Percentiles rank a stretch among this genome's conserved stretches.
These are phyloP conservation scores for Stenopsyche tienmushanensis DNA, from an alignment of 1,140 invertebrate genomes.

Conservation along the genomic window DNA sequence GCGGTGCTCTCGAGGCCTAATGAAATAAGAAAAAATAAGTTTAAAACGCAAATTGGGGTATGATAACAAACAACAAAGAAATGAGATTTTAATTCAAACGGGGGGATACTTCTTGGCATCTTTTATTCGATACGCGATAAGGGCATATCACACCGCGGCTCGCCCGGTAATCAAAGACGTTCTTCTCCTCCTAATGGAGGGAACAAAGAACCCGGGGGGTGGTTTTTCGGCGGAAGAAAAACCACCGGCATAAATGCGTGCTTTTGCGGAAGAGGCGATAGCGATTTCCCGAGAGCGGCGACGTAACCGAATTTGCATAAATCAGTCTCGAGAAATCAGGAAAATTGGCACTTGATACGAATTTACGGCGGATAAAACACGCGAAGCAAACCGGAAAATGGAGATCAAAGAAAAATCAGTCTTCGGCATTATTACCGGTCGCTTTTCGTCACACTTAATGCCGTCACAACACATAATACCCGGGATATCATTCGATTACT, in stretches of 20 bases:
- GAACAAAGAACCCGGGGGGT: neutral
- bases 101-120: neutral
- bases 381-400: constrained; percentile 1
- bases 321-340: constrained; percentile 13
- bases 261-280: neutral
- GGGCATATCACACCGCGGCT: neutral
- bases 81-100: constrained; percentile 17
- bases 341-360: constrained; percentile 13
- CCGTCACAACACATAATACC: too few species aligned
- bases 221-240: neutral
- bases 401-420: constrained; percentile 7
- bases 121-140: neutral
- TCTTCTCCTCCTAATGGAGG: neutral
- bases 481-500: too few species aligned
- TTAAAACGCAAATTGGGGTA: constrained; percentile 24
- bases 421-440: neutral
- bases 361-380: constrained; percentile 1
- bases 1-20: constrained; percentile 4
- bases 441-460: neutral
- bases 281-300: constrained; percentile 11
- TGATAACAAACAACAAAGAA: constrained; percentile 24
- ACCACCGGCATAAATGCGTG: constrained; percentile 4
- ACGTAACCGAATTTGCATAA: constrained; percentile 25
- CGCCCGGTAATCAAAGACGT: neutral
- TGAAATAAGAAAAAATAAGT: constrained; percentile 25